phyloP scores from a whole-genome alignment of 2,888 invertebrate species.

The Athalia cordata region DNA sequence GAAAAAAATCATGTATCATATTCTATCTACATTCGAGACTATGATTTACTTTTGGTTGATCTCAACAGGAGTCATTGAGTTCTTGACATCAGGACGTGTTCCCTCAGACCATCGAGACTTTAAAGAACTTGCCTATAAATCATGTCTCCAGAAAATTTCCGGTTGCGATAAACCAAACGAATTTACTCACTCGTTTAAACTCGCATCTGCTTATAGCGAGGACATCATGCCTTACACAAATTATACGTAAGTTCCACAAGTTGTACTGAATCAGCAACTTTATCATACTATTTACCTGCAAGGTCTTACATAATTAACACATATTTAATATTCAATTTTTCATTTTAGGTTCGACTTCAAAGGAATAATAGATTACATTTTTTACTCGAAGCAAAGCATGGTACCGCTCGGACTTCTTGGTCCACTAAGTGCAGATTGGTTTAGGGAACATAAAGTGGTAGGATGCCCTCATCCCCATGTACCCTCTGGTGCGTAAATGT shows the following conservation, averaged over 20 bases:
- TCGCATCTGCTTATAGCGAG: conserved; percentile 95
- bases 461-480: conserved; percentile 99
- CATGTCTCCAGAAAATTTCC: conserved; percentile 91
- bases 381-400: conserved; percentile 97
- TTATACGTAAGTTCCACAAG: conserved; percentile 86
- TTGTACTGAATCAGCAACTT: conserved; percentile 23
- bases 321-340: conserved; percentile 39
- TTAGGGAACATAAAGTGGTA: conserved; percentile 95
- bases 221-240: conserved; percentile 99
- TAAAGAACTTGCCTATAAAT: conserved; percentile 95
- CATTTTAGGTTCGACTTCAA: conserved; percentile 95
- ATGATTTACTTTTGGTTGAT: no score
- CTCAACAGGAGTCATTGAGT: conserved; percentile 92
- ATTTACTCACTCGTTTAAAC: conserved; percentile 96
- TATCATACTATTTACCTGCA: no score
- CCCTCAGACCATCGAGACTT: conserved; percentile 96
- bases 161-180: conserved; percentile 90
- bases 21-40: no score
- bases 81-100: conserved; percentile 92
- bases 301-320: conserved; percentile 33
- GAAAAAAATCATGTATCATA: neutral
- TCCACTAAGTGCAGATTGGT: conserved; percentile 94
- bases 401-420: conserved; percentile 95
- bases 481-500: conserved; percentile 83
- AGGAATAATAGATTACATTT: conserved; percentile 99